Conservation (phyloP, 2,888 invertebrate species). For the Nesidiocoris tenuis region DNA sequence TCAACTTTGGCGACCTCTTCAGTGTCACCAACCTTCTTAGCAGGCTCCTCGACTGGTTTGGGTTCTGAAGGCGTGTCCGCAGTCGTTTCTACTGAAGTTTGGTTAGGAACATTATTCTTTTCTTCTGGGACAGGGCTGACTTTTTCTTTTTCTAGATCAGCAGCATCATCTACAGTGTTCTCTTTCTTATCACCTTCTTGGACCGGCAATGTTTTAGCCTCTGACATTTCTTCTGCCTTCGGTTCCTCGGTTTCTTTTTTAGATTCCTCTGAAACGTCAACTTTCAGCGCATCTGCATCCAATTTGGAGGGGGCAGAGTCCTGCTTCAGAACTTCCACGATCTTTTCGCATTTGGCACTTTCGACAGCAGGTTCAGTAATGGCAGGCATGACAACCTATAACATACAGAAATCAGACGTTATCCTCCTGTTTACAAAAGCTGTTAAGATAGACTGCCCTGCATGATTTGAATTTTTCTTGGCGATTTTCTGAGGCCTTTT, state of each 20-base stretch:
- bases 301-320: background rate
- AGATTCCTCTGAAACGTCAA: background rate
- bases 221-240: background rate
- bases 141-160: slow-evolving; percentile 19
- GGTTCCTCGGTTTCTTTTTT: background rate
- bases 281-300: background rate
- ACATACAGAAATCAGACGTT: too few species aligned
- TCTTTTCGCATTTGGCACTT: slow-evolving; percentile 4
- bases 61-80: background rate
- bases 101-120: background rate
- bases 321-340: background rate
- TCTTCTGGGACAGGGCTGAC: background rate
- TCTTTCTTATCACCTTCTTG: slow-evolving; percentile 4
- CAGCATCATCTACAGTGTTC: background rate
- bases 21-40: background rate
- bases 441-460: too few species aligned
- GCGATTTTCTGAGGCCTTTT: too few species aligned
- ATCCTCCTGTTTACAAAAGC: too few species aligned
- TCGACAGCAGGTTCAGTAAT: slow-evolving; percentile 40
- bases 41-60: background rate
- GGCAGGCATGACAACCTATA: slow-evolving; percentile 33
- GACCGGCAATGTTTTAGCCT: slow-evolving; percentile 1
- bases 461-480: too few species aligned
- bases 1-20: background rate
- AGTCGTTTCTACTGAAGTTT: background rate